These are phyloP conservation scores for Rhopilema esculentum DNA, from an alignment of 30 jellyfish, hydroid and myxozoan species.

Conservation along the genomic window DNA sequence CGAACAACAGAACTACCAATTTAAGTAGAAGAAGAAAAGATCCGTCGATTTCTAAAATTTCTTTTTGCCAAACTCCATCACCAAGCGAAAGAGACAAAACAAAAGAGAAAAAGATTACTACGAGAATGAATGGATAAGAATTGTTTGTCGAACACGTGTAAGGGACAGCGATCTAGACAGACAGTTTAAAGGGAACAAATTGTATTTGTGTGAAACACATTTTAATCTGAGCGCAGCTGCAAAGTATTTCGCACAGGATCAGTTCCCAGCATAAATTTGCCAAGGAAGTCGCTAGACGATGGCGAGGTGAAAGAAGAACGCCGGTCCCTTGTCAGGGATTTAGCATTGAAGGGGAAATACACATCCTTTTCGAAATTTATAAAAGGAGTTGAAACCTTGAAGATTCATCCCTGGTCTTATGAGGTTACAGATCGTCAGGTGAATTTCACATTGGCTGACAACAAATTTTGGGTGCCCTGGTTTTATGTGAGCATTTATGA, in stretches of 20 bases:
- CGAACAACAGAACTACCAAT: background rate
- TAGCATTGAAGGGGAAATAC: conserved; percentile 7
- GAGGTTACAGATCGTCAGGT: no score
- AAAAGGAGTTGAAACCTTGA: no score
- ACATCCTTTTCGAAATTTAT: no score
- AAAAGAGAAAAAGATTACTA: no score
- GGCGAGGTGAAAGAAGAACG: conserved; percentile 10
- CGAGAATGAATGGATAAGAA: conserved; percentile 35
- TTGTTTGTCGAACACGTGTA: conserved; percentile 23
- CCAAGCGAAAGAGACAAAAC: background rate
- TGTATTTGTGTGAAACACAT: conserved; percentile 41
- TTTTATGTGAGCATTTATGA: no score
- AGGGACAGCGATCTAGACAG: no score
- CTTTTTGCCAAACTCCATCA: background rate
- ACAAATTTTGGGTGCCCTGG: no score
- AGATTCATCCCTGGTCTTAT: no score
- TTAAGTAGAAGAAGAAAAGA: conserved; percentile 34
- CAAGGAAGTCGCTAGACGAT: conserved; percentile 26
- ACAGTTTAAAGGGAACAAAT: conserved; percentile 33
- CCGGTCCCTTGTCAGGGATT: conserved; percentile 4
- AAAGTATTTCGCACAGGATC: conserved; percentile 52
- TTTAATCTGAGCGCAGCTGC: conserved; percentile 30
- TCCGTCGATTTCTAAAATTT: conserved; percentile 17
- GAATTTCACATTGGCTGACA: no score
- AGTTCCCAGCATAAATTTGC: conserved; percentile 47